Evolutionary conservation across 37 sponge, comb jelly and placozoan species (phyloP).

Genomic region (Aplysina aerophoba): DNA sequence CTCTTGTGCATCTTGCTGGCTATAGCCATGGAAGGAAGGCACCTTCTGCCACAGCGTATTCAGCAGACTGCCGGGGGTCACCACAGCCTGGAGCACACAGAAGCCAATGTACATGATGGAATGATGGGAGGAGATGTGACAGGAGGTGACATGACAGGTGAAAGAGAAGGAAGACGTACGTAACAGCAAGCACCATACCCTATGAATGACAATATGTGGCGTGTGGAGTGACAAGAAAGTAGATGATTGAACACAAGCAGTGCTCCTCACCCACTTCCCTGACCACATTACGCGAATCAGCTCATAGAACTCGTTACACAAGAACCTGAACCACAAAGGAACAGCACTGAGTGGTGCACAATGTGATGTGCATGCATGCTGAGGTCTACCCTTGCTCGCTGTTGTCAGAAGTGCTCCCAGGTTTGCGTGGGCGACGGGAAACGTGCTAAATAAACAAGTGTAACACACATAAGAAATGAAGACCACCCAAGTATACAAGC

Average conservation of each 20-base stretch:
- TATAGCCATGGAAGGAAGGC: conserved; percentile 76
- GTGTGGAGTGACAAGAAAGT: too few species aligned
- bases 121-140: background rate
- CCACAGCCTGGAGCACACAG: conserved; percentile 47
- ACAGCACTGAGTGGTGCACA: background rate
- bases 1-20: conserved; percentile 87
- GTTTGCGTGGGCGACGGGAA: background rate
- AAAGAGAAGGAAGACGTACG: too few species aligned
- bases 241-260: background rate
- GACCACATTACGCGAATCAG: conserved; percentile 85
- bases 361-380: too few species aligned
- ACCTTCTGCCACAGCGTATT: conserved; percentile 66
- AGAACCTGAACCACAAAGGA: background rate
- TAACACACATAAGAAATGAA: background rate
- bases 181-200: too few species aligned
- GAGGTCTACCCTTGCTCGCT: too few species aligned
- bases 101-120: background rate
- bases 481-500: background rate
- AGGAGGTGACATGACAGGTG: too few species aligned
- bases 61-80: conserved; percentile 79
- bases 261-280: conserved; percentile 65
- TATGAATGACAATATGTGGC: too few species aligned
- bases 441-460: background rate
- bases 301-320: conserved; percentile 53
- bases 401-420: background rate